Percentiles rank a stretch among this genome's conserved stretches.
Conservation (phyloP, 2,888 invertebrate genomes). For the Xiphydria camelus region DNA sequence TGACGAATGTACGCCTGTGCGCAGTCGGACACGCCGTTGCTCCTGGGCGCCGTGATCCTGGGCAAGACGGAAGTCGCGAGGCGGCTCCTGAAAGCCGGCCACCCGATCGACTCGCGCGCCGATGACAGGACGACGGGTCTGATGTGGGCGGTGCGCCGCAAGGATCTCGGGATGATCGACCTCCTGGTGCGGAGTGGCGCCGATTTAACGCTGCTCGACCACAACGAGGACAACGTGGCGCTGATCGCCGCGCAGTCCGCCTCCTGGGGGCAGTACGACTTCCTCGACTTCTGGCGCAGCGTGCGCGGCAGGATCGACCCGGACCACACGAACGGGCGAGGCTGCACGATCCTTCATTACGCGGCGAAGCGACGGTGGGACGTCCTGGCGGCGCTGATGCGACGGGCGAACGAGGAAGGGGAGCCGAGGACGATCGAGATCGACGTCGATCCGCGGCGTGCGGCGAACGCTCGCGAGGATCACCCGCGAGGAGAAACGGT, state of each 20-base stretch:
- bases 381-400: conserved; percentile 42
- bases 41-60: conserved; percentile 49
- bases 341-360: conserved; percentile 54
- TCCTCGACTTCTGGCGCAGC: conserved; percentile 50
- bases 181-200: conserved; percentile 52
- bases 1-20: no score
- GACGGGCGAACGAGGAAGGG: background rate
- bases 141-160: conserved; percentile 55
- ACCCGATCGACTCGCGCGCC: conserved; percentile 24
- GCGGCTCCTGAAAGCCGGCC: conserved; percentile 46
- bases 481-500: no score
- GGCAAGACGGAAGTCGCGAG: conserved; percentile 49
- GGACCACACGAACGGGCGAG: conserved; percentile 50
- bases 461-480: no score
- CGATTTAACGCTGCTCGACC: conserved; percentile 45
- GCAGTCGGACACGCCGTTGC: conserved; percentile 27
- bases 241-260: conserved; percentile 51
- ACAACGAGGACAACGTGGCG: conserved; percentile 50
- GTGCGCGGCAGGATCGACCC: conserved; percentile 41
- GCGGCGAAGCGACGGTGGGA: conserved; percentile 55
- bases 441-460: no score
- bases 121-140: conserved; percentile 52
- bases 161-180: conserved; percentile 51
- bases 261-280: conserved; percentile 54
- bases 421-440: background rate